Percentiles rank a stretch among this genome's conserved stretches.
Evolutionary conservation across 2,113 vertebrate genomes (phyloP).

Genomic region (Pygoscelis adeliae): DNA sequence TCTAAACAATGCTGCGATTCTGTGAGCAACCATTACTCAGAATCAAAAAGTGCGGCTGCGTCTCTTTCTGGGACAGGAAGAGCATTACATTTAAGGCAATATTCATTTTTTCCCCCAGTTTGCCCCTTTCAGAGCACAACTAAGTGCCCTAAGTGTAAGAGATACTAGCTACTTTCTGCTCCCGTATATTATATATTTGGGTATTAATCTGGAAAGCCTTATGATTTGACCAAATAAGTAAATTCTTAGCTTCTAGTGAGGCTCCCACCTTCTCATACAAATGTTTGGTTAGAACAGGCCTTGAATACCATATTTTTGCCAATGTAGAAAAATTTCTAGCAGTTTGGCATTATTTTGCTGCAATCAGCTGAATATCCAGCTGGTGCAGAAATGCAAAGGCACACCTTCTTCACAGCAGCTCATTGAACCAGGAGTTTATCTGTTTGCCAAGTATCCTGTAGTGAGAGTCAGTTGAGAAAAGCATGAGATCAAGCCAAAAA

Average conservation of each 20-base stretch:
- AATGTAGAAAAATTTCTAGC: neutral
- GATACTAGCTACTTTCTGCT: neutral
- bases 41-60: neutral
- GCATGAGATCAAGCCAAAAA: neutral
- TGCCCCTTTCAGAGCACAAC: neutral
- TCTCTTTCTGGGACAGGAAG: neutral
- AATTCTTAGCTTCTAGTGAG: neutral
- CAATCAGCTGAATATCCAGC: neutral
- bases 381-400: neutral
- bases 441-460: neutral
- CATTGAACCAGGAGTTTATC: neutral
- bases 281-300: neutral
- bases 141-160: neutral
- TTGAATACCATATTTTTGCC: neutral
- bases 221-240: neutral
- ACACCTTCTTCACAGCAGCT: neutral
- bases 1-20: rapidly evolving
- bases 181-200: neutral
- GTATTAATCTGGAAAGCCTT: neutral
- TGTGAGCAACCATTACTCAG: neutral
- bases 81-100: neutral
- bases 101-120: neutral
- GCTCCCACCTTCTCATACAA: neutral
- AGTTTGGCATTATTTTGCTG: neutral
- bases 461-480: neutral